Base-by-base conservation (phyloP, 2,113 vertebrate species). In the Nicator chloris region DNA sequence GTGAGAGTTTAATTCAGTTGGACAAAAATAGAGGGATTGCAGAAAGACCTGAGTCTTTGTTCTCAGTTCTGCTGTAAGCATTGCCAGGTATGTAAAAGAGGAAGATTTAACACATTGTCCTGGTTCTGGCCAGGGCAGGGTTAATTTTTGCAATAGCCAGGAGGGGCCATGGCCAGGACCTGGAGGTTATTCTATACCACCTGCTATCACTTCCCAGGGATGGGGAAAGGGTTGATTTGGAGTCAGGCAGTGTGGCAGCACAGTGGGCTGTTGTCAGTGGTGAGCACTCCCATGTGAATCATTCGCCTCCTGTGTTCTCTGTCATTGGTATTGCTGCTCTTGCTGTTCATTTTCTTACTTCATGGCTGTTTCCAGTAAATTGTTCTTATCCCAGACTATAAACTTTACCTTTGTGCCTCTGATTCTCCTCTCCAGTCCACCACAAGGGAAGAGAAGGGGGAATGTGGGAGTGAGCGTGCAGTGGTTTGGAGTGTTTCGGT, bases 181-280 rank as follows among this genome's bases (percentile, higher is more conserved):
- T 18, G 26, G 30, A 54, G 18, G 7, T 37, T 42, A 14, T 42
- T 83, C 26, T 77, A 4, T 17, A 20, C 26, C 4, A 35, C 15
- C 22, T 63, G 15, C 44, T 27, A 6, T 37, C 4, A 23, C 42
- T 82, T 33, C 50, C 45, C 15, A 42, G 40, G 27, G 18, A 37
- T 27, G 54, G 26, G 45, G 17, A 54, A 54, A 24, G 54, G 9
- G 21, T 64, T 2, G 5, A 13, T 49, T 64, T 49, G 26, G 42
- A 50, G 30, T 35, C 14, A 7, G 4, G 20, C 3, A 13, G 28
- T 8, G 39, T 40, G 47, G 54, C n/a, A 66, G 61, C 47, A 40
- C 1, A 0, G 24, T 19, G 17, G 44, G 79, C 10, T 10, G 4
- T 19, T 42, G 15, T 12, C 20, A 40, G 40, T 26, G n/a, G 30